These are phyloP conservation scores for Panulirus ornatus DNA, from an alignment of 1,140 invertebrate species.

Conservation along the genomic window DNA sequence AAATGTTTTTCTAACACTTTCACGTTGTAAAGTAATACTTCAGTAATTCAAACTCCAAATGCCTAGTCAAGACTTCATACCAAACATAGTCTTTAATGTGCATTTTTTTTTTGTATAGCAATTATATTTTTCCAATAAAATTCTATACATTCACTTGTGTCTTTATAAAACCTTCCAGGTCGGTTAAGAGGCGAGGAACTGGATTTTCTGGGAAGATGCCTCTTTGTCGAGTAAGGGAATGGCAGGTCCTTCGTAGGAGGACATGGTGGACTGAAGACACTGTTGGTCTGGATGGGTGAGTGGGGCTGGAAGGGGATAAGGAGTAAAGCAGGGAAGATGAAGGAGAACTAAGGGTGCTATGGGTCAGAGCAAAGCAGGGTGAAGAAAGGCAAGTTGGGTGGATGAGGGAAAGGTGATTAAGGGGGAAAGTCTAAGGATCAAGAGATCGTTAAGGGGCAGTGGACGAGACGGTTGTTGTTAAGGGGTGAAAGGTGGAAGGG, in stretches of 20 bases:
- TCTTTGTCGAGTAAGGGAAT: too few species aligned
- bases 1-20: too few species aligned
- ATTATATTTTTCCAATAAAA: slow-evolving; percentile 39
- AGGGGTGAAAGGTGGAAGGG: too few species aligned
- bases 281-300: too few species aligned
- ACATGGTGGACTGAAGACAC: too few species aligned
- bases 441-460: background rate
- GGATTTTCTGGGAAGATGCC: too few species aligned
- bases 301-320: background rate
- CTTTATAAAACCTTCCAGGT: background rate
- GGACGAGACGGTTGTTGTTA: background rate
- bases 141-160: background rate
- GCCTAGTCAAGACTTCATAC: slow-evolving; percentile 36
- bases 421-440: background rate
- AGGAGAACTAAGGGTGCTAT: background rate
- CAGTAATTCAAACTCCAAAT: too few species aligned
- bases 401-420: background rate
- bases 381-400: background rate
- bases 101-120: slow-evolving; percentile 29
- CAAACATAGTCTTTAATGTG: slow-evolving; percentile 22
- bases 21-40: too few species aligned
- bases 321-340: background rate
- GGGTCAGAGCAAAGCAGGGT: background rate
- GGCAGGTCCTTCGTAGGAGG: too few species aligned
- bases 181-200: background rate